A percentile compares a stretch with the other conserved stretches of the same genome.
phyloP scores from a whole-genome alignment of 2,888 invertebrate species.

The Chrysolina haemoptera region DNA sequence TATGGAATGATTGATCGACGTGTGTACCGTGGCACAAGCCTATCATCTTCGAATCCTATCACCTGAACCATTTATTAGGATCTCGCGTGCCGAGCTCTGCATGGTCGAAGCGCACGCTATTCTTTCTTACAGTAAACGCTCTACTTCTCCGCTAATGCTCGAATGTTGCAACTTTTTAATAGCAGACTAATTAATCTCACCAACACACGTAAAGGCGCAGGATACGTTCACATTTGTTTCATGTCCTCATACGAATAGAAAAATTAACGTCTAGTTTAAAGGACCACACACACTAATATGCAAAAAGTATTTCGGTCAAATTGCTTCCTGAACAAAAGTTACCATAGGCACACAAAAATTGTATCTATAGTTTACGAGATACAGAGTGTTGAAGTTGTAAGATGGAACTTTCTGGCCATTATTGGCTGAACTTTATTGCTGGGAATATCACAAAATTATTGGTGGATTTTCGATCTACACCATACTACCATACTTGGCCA shows the following conservation, averaged over 20 bases:
- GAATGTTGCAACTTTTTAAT: constrained; percentile 45
- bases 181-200: constrained; percentile 46
- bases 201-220: constrained; percentile 40
- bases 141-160: constrained; percentile 36
- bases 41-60: constrained; percentile 39
- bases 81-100: constrained; percentile 36
- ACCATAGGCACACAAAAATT: too few species aligned
- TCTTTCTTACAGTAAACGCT: constrained; percentile 31
- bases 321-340: too few species aligned
- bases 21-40: constrained; percentile 6
- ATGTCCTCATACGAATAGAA: constrained; percentile 17
- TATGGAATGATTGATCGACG: constrained; percentile 23
- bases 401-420: too few species aligned
- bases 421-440: too few species aligned
- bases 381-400: too few species aligned
- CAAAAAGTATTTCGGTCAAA: too few species aligned
- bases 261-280: constrained; percentile 13
- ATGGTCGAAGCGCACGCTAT: constrained; percentile 29
- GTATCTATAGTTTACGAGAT: too few species aligned
- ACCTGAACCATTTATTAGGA: constrained; percentile 39
- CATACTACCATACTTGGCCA: too few species aligned
- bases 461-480: too few species aligned
- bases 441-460: too few species aligned
- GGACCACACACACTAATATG: too few species aligned
- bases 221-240: constrained; percentile 17